Percentiles rank a stretch among this genome's conserved stretches.
Evolutionary conservation across 2,888 invertebrate species (phyloP).

Genomic region (Abrostola triplasia): DNA sequence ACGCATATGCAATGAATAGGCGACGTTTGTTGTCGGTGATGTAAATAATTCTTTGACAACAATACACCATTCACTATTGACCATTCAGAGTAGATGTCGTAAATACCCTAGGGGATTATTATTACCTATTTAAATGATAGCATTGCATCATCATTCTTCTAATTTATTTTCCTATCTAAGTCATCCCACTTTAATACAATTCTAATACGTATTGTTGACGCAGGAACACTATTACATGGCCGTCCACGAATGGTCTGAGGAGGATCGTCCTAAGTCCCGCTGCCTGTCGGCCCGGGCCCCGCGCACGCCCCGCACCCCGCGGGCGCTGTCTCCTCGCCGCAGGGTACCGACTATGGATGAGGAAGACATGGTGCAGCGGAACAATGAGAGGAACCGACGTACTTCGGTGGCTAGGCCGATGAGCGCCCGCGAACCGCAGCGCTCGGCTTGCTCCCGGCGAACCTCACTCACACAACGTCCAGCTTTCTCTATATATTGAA

Average conservation of each 20-base stretch:
- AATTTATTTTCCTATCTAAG: no score
- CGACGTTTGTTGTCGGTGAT: no score
- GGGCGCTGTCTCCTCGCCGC: conserved; percentile 69
- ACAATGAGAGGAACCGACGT: conserved; percentile 76
- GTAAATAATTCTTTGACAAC: no score
- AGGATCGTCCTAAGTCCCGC: conserved; percentile 75
- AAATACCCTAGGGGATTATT: no score
- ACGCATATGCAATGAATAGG: no score
- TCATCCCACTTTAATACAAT: background rate
- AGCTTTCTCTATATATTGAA: conserved; percentile 81
- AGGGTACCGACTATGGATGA: conserved; percentile 61
- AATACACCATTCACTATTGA: no score
- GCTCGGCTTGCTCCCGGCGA: conserved; percentile 74
- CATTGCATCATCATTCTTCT: no score
- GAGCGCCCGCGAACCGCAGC: conserved; percentile 76
- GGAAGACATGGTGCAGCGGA: conserved; percentile 69
- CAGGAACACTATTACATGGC: conserved; percentile 80
- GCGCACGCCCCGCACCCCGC: conserved; percentile 72
- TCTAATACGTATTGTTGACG: conserved; percentile 41
- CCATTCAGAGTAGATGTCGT: no score
- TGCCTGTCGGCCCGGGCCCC: conserved; percentile 78
- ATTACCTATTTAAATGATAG: no score
- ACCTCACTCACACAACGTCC: conserved; percentile 80
- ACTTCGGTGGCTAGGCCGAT: conserved; percentile 72
- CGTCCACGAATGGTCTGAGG: conserved; percentile 75